These are phyloP conservation scores for Ceyx cyanopectus DNA, from an alignment of 2,113 vertebrate genomes.

Conservation along the genomic window DNA sequence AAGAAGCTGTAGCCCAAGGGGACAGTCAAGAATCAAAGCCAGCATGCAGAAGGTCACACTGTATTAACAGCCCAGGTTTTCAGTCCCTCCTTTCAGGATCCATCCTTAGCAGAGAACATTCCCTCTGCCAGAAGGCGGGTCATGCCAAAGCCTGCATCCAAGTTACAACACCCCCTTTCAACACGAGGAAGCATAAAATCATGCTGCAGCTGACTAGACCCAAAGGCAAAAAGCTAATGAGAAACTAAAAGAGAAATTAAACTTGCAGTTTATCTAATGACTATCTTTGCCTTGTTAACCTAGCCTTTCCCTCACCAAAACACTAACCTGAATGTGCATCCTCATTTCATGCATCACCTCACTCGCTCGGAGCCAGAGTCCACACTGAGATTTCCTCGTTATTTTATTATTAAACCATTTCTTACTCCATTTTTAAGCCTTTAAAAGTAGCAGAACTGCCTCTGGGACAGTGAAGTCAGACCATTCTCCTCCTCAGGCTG, in stretches of 20 bases:
- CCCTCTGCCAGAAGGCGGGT: neutral
- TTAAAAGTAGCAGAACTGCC: neutral
- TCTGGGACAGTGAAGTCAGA: neutral
- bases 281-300: neutral
- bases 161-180: neutral
- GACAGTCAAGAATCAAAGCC: neutral
- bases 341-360: neutral
- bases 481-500: neutral
- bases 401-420: neutral
- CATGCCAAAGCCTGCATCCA: neutral
- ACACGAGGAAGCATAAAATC: neutral
- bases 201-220: neutral
- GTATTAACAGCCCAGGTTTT: neutral
- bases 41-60: neutral
- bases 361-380: neutral
- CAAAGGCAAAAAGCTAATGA: constrained; percentile 43
- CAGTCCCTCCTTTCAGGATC: neutral
- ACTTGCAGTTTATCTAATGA: neutral
- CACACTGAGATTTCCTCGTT: neutral
- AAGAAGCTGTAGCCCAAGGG: neutral
- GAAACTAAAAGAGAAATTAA: constrained; percentile 42
- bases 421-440: neutral
- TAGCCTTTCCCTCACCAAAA: constrained; percentile 5
- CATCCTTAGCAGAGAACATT: neutral
- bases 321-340: neutral